Evolutionary conservation across 23 tunicate species (phyloP), one percentile per base, ranked within the genome.

Genomic region (Diplosoma virens): DNA sequence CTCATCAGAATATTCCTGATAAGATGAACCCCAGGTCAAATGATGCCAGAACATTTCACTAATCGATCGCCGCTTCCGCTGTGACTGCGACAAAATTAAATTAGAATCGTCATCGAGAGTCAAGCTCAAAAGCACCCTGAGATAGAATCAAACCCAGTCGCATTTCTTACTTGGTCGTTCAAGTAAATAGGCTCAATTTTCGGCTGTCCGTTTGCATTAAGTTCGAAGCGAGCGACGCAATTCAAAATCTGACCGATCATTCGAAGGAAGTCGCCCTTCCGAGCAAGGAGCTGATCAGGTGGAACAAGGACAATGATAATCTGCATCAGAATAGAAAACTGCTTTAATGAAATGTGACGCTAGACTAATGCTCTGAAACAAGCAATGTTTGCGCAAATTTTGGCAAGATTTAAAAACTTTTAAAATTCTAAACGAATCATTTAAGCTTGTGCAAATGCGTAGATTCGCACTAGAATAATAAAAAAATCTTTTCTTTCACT

Each of bases 291-390:
- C 32, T 71, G 77, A 2, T 71, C 88, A 1, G 87, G 84, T 1
- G 88, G 66, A 58, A 89, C 64, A 18, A 75, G 29, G 22, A 79
- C 96, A 1, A 71, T 71, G 26, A 76, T 52, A 21, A 89, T 79
- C 96, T 89, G 71, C 25, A 25, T 45, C n/a, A n/a, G n/a, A n/a
- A n/a, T n/a, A n/a, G n/a, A 30, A n/a, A n/a, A n/a, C n/a, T n/a
- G n/a, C n/a, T n/a, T n/a, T n/a, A n/a, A n/a, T n/a, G n/a, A n/a
- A n/a, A n/a, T n/a, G n/a, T n/a, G n/a, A n/a, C n/a, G n/a, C n/a
- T n/a, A n/a, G n/a, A n/a, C n/a, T n/a, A n/a, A n/a, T n/a, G n/a
- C n/a, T n/a, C n/a, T n/a, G n/a, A n/a, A n/a, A n/a, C n/a, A n/a
- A n/a, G n/a, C n/a, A n/a, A n/a, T n/a, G n/a, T n/a, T n/a, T n/a